These are phyloP conservation scores for Cyprinodon brontotheroides DNA, from an alignment of 2,113 vertebrate species.

Conservation along the genomic window DNA sequence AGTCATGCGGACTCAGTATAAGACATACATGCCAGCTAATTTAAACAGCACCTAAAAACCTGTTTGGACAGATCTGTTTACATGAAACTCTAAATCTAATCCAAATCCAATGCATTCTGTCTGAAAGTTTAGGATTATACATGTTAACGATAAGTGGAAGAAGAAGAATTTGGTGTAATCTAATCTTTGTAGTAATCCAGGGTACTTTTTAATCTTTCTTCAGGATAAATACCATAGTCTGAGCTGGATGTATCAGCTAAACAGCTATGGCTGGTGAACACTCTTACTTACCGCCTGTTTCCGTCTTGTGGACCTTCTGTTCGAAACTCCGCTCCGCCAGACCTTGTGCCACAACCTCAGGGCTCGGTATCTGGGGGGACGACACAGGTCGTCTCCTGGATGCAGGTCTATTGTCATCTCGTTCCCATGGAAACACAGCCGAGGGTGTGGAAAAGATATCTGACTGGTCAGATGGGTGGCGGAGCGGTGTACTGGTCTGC, in stretches of 20 bases:
- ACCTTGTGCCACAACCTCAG: slow-evolving; percentile 40
- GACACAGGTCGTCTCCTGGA: slow-evolving; percentile 53
- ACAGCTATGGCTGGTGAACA: neutral
- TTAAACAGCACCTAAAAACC: neutral
- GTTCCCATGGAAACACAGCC: slow-evolving; percentile 82
- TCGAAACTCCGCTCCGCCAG: slow-evolving; percentile 27
- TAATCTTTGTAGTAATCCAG: slow-evolving; percentile 11
- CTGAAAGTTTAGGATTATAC: neutral
- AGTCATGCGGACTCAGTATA: slow-evolving; percentile 5
- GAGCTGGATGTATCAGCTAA: neutral
- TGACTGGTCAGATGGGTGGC: slow-evolving; percentile 48
- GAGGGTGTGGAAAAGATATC: slow-evolving; percentile 67
- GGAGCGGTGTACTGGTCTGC: slow-evolving; percentile 60
- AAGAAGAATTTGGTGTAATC: neutral
- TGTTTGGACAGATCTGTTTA: neutral
- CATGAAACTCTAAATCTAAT: slow-evolving; percentile 13
- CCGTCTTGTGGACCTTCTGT: slow-evolving; percentile 54
- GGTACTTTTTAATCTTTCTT: slow-evolving; percentile 28
- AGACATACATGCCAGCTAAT: neutral
- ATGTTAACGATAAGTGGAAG: slow-evolving; percentile 14
- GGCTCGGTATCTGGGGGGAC: slow-evolving; percentile 43
- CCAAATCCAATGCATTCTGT: neutral
- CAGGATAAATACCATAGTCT: slow-evolving; percentile 3
- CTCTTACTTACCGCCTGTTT: slow-evolving; percentile 72
- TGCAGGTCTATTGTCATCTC: slow-evolving; percentile 57